These are phyloP conservation scores for Misgurnus mizolepis DNA, from an alignment of 2,113 vertebrate species.

Conservation along the genomic window DNA sequence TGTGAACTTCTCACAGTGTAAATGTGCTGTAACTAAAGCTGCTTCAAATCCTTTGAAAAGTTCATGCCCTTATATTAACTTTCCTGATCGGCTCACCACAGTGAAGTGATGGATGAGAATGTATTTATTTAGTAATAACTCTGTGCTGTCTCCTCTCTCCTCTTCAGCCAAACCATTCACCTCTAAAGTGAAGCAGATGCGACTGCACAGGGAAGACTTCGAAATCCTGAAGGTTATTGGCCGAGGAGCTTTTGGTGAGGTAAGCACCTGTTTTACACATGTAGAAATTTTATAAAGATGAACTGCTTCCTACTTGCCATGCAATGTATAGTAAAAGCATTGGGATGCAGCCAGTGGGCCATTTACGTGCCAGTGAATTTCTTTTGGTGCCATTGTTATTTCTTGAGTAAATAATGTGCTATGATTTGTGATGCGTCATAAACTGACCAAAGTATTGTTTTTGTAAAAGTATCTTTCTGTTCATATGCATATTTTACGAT, in stretches of 20 bases:
- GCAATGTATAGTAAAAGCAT: too few relatives aligned
- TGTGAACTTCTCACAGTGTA: conserved; percentile 1
- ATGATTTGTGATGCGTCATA: not conserved
- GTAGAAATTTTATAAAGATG: too few relatives aligned
- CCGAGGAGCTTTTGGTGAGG: conserved; percentile 63
- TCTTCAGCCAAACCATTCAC: conserved; percentile 58
- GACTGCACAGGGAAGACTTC: conserved; percentile 61
- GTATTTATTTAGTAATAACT: conserved; percentile 19
- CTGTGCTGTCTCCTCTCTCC: conserved; percentile 15
- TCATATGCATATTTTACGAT: not conserved
- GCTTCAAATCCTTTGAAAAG: conserved; percentile 3
- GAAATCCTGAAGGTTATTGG: conserved; percentile 64
- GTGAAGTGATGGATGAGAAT: conserved; percentile 18
- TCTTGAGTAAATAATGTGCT: not conserved
- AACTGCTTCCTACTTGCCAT: too few relatives aligned
- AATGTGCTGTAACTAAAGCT: conserved; percentile 21
- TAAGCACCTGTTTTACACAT: conserved; percentile 22
- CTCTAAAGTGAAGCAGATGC: conserved; percentile 61
- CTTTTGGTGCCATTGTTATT: not conserved
- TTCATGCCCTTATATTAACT: not conserved
- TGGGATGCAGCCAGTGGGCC: too few relatives aligned
- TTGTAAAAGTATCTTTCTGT: too few relatives aligned
- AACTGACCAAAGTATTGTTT: not conserved
- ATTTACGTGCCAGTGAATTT: too few relatives aligned
- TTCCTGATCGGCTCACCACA: not conserved